Percentiles rank a stretch among this genome's conserved stretches.
phyloP scores from a whole-genome alignment of 1,140 invertebrate species.

The Drosophila erecta region DNA sequence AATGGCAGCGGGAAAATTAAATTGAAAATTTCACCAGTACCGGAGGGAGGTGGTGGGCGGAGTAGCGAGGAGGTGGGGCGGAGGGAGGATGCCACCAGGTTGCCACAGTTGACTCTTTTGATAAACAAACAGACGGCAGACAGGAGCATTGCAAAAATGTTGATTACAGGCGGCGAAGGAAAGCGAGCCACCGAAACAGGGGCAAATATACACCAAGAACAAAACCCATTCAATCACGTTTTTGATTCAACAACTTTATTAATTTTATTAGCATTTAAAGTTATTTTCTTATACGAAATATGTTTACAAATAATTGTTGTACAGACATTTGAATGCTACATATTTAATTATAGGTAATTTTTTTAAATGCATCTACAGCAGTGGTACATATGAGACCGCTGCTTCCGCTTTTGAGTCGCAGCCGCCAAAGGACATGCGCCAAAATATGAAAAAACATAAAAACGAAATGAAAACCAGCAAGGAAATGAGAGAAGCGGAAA shows the following conservation, averaged over 20 bases:
- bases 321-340: too few relatives aligned
- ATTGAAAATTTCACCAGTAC: constrained; percentile 77
- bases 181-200: constrained; percentile 25
- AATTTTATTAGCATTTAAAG: too few relatives aligned
- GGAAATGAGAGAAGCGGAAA: constrained; percentile 35
- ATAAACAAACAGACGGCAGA: constrained; percentile 70
- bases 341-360: background rate
- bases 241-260: background rate
- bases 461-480: constrained; percentile 10
- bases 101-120: constrained; percentile 80
- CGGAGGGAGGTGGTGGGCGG: background rate
- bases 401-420: constrained; percentile 75
- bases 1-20: constrained; percentile 76
- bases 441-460: constrained; percentile 48
- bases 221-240: background rate
- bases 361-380: constrained; percentile 10
- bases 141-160: constrained; percentile 67
- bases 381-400: constrained; percentile 74
- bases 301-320: too few relatives aligned
- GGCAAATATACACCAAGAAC: constrained; percentile 7
- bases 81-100: constrained; percentile 61
- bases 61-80: background rate
- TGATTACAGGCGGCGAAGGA: constrained; percentile 65
- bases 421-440: constrained; percentile 75
- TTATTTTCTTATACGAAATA: too few relatives aligned